phyloP scores from a whole-genome alignment of 1,140 invertebrate species.

The Phthorimaea operculella region DNA sequence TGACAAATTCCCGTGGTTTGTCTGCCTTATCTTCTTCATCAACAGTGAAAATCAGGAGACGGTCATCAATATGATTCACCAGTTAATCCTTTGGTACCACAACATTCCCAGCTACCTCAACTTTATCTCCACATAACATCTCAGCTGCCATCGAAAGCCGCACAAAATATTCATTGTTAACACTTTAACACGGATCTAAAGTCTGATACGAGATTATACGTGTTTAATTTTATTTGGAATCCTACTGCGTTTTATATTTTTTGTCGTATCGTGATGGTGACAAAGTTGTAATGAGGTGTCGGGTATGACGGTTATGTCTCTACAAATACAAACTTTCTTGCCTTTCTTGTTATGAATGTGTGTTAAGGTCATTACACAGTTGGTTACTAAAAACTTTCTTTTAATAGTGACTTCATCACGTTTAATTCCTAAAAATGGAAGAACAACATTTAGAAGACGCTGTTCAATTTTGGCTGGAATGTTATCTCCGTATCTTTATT shows the following conservation, averaged over 20 bases:
- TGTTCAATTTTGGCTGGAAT: no score
- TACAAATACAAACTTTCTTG: no score
- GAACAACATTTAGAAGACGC: no score
- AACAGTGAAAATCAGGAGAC: background rate
- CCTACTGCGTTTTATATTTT: constrained; percentile 16
- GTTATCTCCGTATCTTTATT: constrained; percentile 9
- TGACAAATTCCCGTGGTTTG: background rate
- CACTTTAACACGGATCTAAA: constrained; percentile 37
- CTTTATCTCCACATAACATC: background rate
- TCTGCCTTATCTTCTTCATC: background rate
- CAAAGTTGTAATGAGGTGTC: background rate
- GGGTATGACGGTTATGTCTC: background rate
- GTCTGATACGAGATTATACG: constrained; percentile 24
- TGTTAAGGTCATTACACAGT: no score
- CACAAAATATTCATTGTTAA: constrained; percentile 28
- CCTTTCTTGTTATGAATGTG: no score
- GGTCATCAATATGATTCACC: background rate
- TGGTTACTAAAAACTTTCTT: no score
- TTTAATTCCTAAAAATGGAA: no score
- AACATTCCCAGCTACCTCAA: background rate
- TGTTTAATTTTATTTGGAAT: constrained; percentile 25
- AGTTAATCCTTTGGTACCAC: background rate
- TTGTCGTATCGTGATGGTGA: background rate
- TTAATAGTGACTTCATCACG: no score
- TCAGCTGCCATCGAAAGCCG: constrained; percentile 20